These are phyloP conservation scores for Aegotheles bennettii DNA, from an alignment of 2,113 vertebrate species.

Conservation along the genomic window DNA sequence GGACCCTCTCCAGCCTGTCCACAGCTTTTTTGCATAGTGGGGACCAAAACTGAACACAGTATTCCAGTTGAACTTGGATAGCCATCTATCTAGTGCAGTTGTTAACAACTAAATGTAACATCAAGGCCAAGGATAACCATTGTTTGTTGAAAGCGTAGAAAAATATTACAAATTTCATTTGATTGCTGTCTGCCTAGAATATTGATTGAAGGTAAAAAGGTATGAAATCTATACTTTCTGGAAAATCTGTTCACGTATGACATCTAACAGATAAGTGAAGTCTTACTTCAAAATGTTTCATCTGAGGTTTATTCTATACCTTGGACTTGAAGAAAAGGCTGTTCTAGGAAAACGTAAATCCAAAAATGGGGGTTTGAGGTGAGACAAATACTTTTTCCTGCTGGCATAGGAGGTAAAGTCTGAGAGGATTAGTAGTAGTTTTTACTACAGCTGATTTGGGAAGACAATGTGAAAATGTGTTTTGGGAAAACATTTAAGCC, in stretches of 20 bases:
- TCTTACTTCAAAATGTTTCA: not conserved
- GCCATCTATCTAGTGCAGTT: not conserved
- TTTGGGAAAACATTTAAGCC: not conserved
- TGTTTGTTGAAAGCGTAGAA: not conserved
- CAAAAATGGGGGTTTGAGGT: not conserved
- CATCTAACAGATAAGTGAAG: not conserved
- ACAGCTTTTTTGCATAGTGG: too few species aligned
- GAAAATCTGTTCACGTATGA: not conserved
- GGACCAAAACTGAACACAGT: too few species aligned
- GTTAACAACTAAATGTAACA: not conserved
- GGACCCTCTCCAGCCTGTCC: too few species aligned
- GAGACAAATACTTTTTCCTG: not conserved
- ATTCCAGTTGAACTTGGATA: not conserved
- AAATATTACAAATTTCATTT: not conserved
- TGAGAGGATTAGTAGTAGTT: not conserved
- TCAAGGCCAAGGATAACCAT: not conserved
- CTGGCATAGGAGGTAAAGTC: not conserved
- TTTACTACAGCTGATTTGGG: not conserved
- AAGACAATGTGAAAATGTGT: not conserved
- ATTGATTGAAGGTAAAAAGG: not conserved
- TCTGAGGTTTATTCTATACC: not conserved
- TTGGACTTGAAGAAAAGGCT: not conserved
- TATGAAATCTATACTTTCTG: not conserved
- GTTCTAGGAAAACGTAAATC: not conserved
- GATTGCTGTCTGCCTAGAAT: not conserved